Base-by-base conservation (phyloP, 2,113 vertebrate species). In the Platanista minor region DNA sequence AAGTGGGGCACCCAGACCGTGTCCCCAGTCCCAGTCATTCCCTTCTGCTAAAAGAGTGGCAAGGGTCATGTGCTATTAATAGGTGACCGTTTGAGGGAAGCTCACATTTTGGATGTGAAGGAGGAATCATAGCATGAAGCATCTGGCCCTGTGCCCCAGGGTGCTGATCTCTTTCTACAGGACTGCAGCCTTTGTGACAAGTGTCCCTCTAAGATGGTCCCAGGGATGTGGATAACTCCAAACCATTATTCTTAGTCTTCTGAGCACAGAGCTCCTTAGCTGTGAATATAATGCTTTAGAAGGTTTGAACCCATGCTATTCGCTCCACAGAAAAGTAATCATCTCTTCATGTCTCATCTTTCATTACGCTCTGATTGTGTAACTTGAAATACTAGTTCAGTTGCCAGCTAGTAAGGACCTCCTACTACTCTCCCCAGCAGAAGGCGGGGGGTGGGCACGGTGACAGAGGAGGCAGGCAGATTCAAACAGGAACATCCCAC, bases 171-270 rank as follows among this genome's bases (percentile, higher is more conserved):
- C 29, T 6, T 31, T 46, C n/a, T 25, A 46, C 8, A 75, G 52
- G 8, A 75, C 46, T 7, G 27, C 20, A 41, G n/a, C 1, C 18
- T 77, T 52, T 18, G 23, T 4, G 5, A 29, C 43, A 6, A 71
- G 21, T 4, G 3, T 29, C 20, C 80, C 66, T 57, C 31, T 3
- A 5, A 52, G 41, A 61, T 11, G 6, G 33, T 62, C 49, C 33
- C 33, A 1, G 33, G 2, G 6, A 61, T 3, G 4, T 1, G 1
- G 23, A 14, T 29, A 54, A 86, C 18, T 8, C 66, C 39, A 2
- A 2, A 0, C 17, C 3, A 13, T 33, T 17, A 54, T 23, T 33
- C 0, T 1, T 1, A 33, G 8, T 36, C 49, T 52, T 54, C 17
- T 49, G 49, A 39, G 8, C 8, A 10, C 18, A 25, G 49, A 41